Conservation (phyloP, 2,888 invertebrate genomes). For the Scrobipalpa costella region DNA sequence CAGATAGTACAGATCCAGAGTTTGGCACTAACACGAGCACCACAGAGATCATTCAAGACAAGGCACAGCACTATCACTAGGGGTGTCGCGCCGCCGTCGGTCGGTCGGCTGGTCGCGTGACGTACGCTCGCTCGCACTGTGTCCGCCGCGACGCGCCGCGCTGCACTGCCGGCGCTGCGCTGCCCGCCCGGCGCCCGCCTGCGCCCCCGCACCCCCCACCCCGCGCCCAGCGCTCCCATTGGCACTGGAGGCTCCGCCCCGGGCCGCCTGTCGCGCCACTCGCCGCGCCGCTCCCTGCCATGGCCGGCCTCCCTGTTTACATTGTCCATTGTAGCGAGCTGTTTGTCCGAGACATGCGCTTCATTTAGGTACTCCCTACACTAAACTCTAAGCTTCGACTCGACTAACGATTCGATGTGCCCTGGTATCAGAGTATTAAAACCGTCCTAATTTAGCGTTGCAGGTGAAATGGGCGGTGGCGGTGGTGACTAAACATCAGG, state of each 20-base stretch:
- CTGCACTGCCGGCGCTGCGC: too few species aligned
- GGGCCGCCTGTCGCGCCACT: constrained; percentile 49
- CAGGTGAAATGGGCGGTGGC: too few species aligned
- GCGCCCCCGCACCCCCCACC: neutral
- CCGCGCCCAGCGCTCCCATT: neutral
- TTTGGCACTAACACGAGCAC: constrained; percentile 30
- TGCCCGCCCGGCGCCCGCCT: constrained; percentile 35
- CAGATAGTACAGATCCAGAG: constrained; percentile 30
- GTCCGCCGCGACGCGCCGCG: constrained; percentile 53
- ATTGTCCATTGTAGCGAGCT: constrained; percentile 6
- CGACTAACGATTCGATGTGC: too few species aligned
- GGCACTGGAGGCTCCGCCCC: constrained; percentile 33
- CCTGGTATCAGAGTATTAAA: too few species aligned
- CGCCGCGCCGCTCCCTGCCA: neutral
- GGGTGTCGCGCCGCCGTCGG: neutral
- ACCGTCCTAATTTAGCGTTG: too few species aligned
- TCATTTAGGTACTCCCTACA: neutral
- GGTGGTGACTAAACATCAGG: too few species aligned
- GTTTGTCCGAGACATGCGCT: neutral
- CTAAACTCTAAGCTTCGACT: too few species aligned
- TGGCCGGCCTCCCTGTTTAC: constrained; percentile 13
- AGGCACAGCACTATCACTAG: constrained; percentile 23
- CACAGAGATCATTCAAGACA: constrained; percentile 29
- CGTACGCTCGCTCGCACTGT: constrained; percentile 6
- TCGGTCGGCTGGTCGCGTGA: neutral